phyloP scores from a whole-genome alignment of 2,113 vertebrate genomes.

The Chauna torquata region DNA sequence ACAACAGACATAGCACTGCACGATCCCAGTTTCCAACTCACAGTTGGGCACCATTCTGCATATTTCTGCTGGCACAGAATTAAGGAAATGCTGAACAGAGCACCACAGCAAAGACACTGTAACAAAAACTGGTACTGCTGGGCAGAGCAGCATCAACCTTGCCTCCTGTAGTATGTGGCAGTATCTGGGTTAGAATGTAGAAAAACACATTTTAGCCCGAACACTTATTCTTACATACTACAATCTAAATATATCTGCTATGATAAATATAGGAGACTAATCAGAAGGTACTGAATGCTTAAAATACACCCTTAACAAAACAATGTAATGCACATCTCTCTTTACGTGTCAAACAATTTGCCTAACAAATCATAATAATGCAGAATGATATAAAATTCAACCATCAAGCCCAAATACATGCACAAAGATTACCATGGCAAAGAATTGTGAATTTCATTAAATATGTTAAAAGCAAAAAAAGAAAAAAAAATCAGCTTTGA shows the following conservation, averaged over 20 bases:
- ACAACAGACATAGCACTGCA: background rate
- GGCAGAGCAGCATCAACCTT: background rate
- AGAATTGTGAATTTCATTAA: slow-evolving; percentile 85
- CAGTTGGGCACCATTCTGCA: background rate
- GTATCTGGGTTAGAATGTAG: background rate
- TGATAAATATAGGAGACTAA: slow-evolving; percentile 28
- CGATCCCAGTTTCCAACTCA: background rate
- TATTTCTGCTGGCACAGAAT: background rate
- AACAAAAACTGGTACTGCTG: background rate
- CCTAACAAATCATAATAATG: slow-evolving; percentile 69
- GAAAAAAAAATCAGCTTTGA: slow-evolving; percentile 83
- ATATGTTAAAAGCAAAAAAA: slow-evolving; percentile 77
- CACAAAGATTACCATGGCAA: slow-evolving; percentile 71
- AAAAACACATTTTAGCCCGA: slow-evolving; percentile 7
- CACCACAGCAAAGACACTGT: background rate
- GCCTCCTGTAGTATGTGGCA: background rate
- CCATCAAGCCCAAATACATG: slow-evolving; percentile 65
- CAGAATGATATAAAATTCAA: slow-evolving; percentile 65
- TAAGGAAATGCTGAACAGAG: background rate
- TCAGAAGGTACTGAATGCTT: slow-evolving; percentile 17
- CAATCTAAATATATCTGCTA: slow-evolving; percentile 10
- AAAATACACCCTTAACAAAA: slow-evolving; percentile 49
- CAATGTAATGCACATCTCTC: slow-evolving; percentile 48
- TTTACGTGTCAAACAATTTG: slow-evolving; percentile 50
- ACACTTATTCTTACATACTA: slow-evolving; percentile 1